Base-by-base conservation (phyloP, 2,797 vertebrate species). In the Lophotriccus pileatus region DNA sequence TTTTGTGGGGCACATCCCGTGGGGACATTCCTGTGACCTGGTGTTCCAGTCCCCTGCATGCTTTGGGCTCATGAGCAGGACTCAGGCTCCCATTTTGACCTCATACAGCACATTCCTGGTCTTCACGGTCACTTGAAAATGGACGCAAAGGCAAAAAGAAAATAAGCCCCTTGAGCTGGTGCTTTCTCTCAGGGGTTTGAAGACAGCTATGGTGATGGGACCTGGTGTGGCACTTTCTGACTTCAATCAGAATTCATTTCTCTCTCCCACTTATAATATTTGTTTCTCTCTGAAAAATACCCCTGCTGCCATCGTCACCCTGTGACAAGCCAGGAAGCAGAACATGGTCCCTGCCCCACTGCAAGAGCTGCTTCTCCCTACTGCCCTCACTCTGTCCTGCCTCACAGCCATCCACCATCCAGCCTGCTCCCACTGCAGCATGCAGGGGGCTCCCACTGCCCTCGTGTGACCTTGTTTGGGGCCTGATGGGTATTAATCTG, bases 1-100 rank as follows among this genome's bases (percentile, higher is more conserved):
- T 21, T 62, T 28, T 0, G 0, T 32, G 50, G 32, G 25, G 36
- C 0, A 1, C 20, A 7, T 27, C 17, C n/a, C 1, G 0, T 15
- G 36, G 32, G 46, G 56, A 77, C 2, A 1, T 86, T 74, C 37
- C 69, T 28, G 3, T 75, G 53, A 77, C 52, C 32, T 25, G 9
- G 18, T 83, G 41, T 81, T 53, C 60, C 8, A 12, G 20, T 73
- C 12, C 17, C 25, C 12, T 17, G 21, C 4, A 1, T 8, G 66
- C 14, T 78, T 49, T 56, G 37, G 36, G 56, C 13, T 52, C 0
- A 0, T 13, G 2, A 87, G 50, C 53, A 75, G 62, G 79, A 70
- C 60, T 44, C 0, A 0, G n/a, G 50, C 37, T 92, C 55, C 66
- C 58, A 14, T 83, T 82, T 75, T 76, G 46, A 56, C 37, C 30